A percentile compares a stretch with the other conserved stretches of the same genome.
Evolutionary conservation across 1,140 invertebrate genomes (phyloP).

Genomic region (Telenomus remus): DNA sequence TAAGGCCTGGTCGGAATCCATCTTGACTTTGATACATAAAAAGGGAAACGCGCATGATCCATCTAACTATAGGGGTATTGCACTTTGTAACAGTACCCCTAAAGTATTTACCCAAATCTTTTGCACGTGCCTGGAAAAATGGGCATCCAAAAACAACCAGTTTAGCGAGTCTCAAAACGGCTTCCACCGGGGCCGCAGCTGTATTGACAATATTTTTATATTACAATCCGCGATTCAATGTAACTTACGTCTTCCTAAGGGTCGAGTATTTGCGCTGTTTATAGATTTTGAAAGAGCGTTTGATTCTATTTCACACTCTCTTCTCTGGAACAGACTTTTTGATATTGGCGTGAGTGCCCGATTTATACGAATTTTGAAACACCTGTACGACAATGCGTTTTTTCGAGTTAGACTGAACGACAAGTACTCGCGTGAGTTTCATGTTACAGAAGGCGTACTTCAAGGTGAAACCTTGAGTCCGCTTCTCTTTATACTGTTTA

Average conservation of each 20-base stretch:
- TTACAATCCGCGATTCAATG: neutral
- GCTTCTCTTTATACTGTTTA: neutral
- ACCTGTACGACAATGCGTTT: neutral
- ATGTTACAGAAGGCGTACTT: neutral
- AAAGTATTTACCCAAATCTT: conserved; percentile 4
- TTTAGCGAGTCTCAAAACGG: conserved; percentile 1
- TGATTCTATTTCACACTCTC: neutral
- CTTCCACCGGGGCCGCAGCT: neutral
- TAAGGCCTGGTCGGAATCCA: neutral
- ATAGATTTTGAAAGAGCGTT: neutral
- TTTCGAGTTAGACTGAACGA: neutral
- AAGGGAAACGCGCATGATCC: neutral
- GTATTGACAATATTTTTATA: conserved; percentile 6
- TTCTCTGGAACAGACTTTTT: neutral
- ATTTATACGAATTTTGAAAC: neutral
- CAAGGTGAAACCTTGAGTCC: conserved; percentile 3
- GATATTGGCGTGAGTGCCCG: neutral
- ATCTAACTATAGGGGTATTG: neutral
- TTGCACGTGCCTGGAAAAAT: neutral
- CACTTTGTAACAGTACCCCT: conserved; percentile 7
- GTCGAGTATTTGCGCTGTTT: neutral
- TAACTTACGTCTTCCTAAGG: neutral
- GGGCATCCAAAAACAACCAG: neutral
- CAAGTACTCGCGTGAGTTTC: neutral
- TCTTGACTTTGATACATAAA: neutral